Evolutionary conservation across 2,113 vertebrate genomes (phyloP).

Genomic region (Chrysemys picta): DNA sequence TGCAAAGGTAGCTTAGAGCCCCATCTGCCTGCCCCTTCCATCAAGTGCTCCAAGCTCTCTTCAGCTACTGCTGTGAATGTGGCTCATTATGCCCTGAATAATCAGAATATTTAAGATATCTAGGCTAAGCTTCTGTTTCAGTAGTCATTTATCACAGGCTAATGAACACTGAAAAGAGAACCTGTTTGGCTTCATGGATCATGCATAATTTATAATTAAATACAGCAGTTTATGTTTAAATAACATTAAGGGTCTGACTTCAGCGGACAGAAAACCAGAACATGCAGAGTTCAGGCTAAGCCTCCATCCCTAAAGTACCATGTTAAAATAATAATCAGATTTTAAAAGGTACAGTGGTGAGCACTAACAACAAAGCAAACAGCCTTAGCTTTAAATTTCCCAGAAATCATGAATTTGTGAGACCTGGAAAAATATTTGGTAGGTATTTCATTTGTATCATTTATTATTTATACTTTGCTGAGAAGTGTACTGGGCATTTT

Average conservation of each 20-base stretch:
- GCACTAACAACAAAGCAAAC: not conserved
- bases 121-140: not conserved
- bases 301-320: not conserved
- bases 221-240: not conserved
- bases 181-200: not conserved
- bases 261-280: not conserved
- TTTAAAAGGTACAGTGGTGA: not conserved
- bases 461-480: not conserved
- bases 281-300: not conserved
- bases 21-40: not conserved
- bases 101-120: accelerated
- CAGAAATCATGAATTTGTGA: not conserved
- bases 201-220: not conserved
- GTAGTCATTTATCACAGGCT: not conserved
- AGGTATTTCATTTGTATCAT: not conserved
- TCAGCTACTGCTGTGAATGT: too few species aligned
- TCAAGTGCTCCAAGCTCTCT: not conserved
- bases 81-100: accelerated
- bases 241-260: not conserved
- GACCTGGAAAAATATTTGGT: not conserved
- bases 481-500: accelerated
- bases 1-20: accelerated
- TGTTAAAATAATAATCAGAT: not conserved
- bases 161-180: not conserved
- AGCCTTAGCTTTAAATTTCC: not conserved